Base-by-base conservation (phyloP, 2,888 invertebrate genomes). In the Petrophora chlorosata region DNA sequence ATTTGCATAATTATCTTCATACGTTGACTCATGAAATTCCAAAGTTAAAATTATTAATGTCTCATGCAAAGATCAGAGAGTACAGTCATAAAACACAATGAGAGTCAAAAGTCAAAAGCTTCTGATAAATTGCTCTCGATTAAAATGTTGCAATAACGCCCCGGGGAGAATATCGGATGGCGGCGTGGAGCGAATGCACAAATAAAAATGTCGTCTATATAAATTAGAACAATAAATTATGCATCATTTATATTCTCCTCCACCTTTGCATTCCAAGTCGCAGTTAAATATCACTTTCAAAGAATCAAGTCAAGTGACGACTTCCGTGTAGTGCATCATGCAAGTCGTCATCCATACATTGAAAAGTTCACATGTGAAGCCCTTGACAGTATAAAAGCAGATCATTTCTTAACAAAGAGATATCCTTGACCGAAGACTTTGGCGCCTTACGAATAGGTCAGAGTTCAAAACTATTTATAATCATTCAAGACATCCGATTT, bases 381-480 rank as follows among this genome's bases (percentile, higher is more conserved):
- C 67, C 66, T 70, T 70, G 67, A 53, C 62, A 51, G 28, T 14
- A 64, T 46, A 70, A 61, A 69, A 67, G 47, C 57, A 70, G 68
- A 70, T 70, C 66, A 65, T 55, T 67, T 69, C 51, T 53, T 28
- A 59, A 57, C 50, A 59, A 52, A 55, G 67, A 60, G 59, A 63
- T 61, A 65, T 51, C 86, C 84, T 84, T 85, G 83, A 82, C 78
- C 73, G 60, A 68, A 51, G 66, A 53, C 63, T 67, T 63, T 57
- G 59, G 61, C 25, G 9, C 25, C 55, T 59, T 43, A 56, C 46
- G 47, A 42, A 40, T 53, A 52, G 73, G 77, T 80, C 75, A 81
- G 63, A 84, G 83, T 76, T 85, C 80, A 85, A 75, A 69, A 65
- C 61, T 67, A 76, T 85, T 76, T 76, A 71, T 72, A 73, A 72